These are phyloP conservation scores for Tetanocera ferruginea DNA, from an alignment of 2,888 invertebrate genomes.

Conservation along the genomic window DNA sequence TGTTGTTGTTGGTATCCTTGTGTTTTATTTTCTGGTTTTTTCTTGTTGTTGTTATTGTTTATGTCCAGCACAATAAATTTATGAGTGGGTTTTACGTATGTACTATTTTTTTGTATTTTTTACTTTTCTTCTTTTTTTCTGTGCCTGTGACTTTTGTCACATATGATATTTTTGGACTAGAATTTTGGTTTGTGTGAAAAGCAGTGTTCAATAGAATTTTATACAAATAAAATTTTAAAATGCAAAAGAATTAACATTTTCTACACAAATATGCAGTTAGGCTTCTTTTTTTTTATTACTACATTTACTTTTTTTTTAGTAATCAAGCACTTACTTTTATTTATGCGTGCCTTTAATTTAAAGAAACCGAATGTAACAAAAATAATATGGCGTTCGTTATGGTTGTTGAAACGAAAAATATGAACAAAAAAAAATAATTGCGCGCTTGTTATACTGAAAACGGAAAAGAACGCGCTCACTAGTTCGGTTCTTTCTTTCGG, in stretches of 20 bases:
- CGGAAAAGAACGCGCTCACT: conserved; percentile 13
- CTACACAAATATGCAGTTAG: no score
- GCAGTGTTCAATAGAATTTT: no score
- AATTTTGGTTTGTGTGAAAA: no score
- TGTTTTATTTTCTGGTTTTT: not conserved
- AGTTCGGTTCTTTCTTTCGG: not conserved
- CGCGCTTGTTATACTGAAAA: conserved; percentile 21
- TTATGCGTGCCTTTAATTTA: no score
- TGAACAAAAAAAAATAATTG: conserved; percentile 23
- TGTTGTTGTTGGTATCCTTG: not conserved
- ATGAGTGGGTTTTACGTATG: conserved; percentile 25
- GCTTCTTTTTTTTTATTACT: no score
- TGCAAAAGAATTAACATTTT: no score
- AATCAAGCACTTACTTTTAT: no score
- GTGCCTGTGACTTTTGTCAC: no score
- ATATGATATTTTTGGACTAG: no score
- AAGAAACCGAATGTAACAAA: not conserved
- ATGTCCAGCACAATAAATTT: conserved; percentile 32
- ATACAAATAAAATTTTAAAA: no score
- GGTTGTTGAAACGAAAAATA: not conserved
- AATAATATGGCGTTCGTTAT: not conserved
- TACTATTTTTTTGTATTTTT: not conserved
- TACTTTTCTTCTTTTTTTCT: not conserved
- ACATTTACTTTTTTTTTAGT: no score
- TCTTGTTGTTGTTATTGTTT: not conserved